Conservation (phyloP, 2,888 invertebrate genomes). For the Alentia gelatinosa region DNA sequence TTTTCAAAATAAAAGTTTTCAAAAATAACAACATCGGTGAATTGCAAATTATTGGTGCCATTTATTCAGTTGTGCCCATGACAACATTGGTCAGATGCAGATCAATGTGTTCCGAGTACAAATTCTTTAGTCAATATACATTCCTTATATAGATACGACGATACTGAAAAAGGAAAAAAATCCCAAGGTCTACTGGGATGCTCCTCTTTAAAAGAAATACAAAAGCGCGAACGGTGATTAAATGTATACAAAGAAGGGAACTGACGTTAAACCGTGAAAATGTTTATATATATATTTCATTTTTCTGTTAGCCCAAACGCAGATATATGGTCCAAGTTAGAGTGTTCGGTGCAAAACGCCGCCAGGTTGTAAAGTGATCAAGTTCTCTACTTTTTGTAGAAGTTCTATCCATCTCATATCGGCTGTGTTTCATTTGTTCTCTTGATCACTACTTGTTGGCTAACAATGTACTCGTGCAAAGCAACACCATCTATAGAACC, state of each 20-base stretch:
- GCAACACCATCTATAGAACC: background rate
- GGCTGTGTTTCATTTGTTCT: background rate
- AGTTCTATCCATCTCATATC: background rate
- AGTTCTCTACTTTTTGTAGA: background rate
- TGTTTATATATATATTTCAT: background rate
- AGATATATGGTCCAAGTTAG: background rate
- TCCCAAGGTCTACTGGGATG: background rate
- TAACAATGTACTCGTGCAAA: background rate
- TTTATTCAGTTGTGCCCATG: constrained; percentile 5
- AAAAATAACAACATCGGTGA: background rate
- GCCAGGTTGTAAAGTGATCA: background rate
- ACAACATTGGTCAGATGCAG: background rate
- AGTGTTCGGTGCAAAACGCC: background rate
- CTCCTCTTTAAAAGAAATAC: background rate
- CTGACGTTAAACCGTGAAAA: background rate
- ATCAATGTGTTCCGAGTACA: background rate
- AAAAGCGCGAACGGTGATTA: background rate
- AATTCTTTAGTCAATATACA: background rate
- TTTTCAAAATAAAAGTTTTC: too few species aligned
- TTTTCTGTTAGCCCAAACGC: background rate
- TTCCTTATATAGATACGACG: background rate
- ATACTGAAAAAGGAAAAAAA: background rate
- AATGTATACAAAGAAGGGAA: background rate
- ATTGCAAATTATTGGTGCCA: constrained; percentile 16
- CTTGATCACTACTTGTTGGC: background rate